Evolutionary conservation across 2,797 vertebrate genomes (phyloP).

Genomic region (Rhinoraja longicauda): DNA sequence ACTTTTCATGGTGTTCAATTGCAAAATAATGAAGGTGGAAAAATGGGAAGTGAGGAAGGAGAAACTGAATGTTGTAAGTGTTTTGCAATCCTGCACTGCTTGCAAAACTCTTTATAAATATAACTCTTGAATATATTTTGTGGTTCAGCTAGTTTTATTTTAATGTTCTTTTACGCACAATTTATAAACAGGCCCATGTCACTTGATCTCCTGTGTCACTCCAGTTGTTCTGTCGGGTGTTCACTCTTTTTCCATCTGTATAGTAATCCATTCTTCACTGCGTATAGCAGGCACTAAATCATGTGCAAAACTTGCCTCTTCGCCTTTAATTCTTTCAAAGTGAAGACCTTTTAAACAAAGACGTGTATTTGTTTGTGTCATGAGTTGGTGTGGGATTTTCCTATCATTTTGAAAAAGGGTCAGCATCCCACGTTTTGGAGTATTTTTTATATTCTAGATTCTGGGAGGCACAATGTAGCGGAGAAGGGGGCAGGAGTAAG

Average conservation of each 20-base stretch:
- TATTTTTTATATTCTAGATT: slow-evolving; percentile 10
- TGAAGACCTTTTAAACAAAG: not conserved
- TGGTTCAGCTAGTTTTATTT: slow-evolving; percentile 6
- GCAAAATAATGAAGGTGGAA: slow-evolving; percentile 12
- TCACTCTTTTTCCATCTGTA: not conserved
- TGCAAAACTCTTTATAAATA: slow-evolving; percentile 25
- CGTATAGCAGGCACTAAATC: not conserved
- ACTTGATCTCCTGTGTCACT: not conserved
- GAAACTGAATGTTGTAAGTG: not conserved
- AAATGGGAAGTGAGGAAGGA: not conserved
- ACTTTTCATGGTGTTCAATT: not conserved
- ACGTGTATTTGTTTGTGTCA: not conserved
- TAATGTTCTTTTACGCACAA: not conserved
- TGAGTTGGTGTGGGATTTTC: not conserved
- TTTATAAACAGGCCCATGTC: not conserved
- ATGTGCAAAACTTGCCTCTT: not conserved
- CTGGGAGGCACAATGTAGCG: not conserved
- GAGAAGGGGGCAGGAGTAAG: not conserved
- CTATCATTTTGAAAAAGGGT: not conserved
- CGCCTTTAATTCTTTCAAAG: not conserved
- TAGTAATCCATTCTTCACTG: slow-evolving; percentile 4
- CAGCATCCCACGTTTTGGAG: not conserved
- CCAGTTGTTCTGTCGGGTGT: not conserved
- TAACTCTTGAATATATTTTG: not conserved
- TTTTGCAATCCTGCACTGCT: not conserved